Evolutionary conservation across 2,113 vertebrate genomes (phyloP).

Genomic region (Scolopax mira): DNA sequence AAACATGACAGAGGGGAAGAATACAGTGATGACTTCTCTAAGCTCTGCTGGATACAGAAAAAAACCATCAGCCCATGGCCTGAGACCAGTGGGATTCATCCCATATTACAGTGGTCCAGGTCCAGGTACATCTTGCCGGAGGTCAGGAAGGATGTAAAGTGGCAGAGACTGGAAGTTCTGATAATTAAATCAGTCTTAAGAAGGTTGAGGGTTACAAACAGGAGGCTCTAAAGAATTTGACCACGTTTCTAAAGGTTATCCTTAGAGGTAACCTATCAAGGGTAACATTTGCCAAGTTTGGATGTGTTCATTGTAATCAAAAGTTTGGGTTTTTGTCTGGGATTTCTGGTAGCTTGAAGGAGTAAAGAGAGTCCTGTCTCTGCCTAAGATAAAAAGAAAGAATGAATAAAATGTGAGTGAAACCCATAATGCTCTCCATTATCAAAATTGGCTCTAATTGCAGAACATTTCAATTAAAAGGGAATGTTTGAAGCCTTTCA

Average conservation of each 20-base stretch:
- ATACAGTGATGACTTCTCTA: background rate
- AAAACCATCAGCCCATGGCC: background rate
- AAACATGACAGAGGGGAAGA: background rate
- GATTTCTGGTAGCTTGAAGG: background rate
- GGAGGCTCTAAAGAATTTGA: background rate
- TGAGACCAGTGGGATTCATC: background rate
- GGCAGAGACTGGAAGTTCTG: background rate
- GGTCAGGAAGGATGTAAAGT: background rate
- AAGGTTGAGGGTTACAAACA: background rate
- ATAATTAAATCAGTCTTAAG: background rate
- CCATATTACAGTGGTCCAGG: background rate
- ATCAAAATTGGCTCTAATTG: constrained; percentile 29
- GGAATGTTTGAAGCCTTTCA: background rate
- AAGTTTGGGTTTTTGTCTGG: background rate
- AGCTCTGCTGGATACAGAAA: background rate
- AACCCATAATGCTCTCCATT: background rate
- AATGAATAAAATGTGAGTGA: background rate
- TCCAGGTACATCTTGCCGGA: background rate
- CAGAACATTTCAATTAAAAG: background rate
- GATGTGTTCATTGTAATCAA: background rate
- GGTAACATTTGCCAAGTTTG: background rate
- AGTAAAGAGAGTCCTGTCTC: background rate
- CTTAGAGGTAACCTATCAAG: background rate
- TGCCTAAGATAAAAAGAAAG: background rate
- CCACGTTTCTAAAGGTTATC: background rate